Base-by-base conservation (phyloP, 2,797 vertebrate genomes). In the Miichthys miiuy region DNA sequence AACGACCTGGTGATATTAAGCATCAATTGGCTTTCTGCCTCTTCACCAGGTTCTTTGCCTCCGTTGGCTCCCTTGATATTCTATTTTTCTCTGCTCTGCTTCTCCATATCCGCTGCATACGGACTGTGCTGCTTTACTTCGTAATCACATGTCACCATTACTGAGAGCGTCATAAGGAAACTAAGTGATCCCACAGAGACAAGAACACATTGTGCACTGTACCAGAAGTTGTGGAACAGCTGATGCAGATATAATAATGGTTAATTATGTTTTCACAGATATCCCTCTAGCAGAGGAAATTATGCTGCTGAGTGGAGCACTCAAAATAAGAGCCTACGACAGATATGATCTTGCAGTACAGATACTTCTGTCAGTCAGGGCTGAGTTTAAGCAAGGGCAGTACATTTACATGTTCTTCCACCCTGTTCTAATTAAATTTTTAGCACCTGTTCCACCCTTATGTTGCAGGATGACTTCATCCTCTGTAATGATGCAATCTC, bases 401-500 rank as follows among this genome's bases (percentile, higher is more conserved):
- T 68, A n/a, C 80, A 86, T 92, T 88, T 87, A 82, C 80, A 90
- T 90, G 85, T 89, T 88, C 84, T 79, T 80, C 65, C 69, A 52
- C 76, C 86, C 81, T 77, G 56, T 72, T 75, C 89, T 89, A 87
- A 93, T 95, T 90, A 93, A 93, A 94, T 88, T 93, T 94, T 93
- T 90, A 92, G 89, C 93, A 94, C 92, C 92, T 93, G 92, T 92
- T 92, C 85, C 81, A 63, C 84, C 90, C 88, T 85, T 90, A 89
- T 94, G 92, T 94, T 94, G 93, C 90, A 93, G 90, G 86, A 95
- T 95, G 95, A 95, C 93, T 92, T 96, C 95, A 96, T 95, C 89
- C 85, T 88, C 82, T 76, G 64, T 90, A 89, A 93, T 96, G 95
- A 95, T 94, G 94, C 92, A 96, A 94, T 93, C 90, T 75, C 80